phyloP scores from a whole-genome alignment of 1,140 invertebrate genomes.

The Teleopsis dalmanni region DNA sequence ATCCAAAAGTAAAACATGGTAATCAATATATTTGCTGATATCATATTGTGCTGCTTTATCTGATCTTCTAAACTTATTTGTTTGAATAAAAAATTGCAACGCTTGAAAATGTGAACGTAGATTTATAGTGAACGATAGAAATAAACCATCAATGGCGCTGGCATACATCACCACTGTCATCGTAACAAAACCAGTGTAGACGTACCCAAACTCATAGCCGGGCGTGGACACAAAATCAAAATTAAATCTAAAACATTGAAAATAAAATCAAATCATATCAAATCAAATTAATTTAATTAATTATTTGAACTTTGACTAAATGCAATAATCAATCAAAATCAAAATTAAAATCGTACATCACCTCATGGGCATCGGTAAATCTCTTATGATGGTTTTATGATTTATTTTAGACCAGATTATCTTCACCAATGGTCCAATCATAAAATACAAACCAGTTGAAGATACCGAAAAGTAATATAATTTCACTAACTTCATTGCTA shows the following conservation, averaged over 20 bases:
- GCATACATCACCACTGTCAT: conserved; percentile 27
- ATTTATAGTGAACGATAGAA: conserved; percentile 34
- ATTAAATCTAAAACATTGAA: conserved; percentile 20
- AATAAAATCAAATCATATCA: neutral
- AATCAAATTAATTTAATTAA: no score
- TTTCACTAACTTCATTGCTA: conserved; percentile 19
- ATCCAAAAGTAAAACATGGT: conserved; percentile 23
- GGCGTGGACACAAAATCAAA: conserved; percentile 26
- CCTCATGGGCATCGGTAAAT: conserved; percentile 39
- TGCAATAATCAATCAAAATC: neutral
- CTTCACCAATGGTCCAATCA: conserved; percentile 26
- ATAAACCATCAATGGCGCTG: conserved; percentile 31
- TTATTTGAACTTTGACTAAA: no score
- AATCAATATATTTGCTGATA: conserved; percentile 13
- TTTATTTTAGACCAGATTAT: conserved; percentile 16
- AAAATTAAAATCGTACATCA: conserved; percentile 1
- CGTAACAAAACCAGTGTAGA: conserved; percentile 28
- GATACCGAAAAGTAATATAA: conserved; percentile 26
- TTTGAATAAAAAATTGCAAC: conserved; percentile 23
- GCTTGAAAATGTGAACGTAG: conserved; percentile 31
- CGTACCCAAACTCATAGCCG: conserved; percentile 25
- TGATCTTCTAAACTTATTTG: conserved; percentile 5
- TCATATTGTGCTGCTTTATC: conserved; percentile 5
- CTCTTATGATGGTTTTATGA: conserved; percentile 11
- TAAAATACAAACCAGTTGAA: conserved; percentile 30